phyloP scores from a whole-genome alignment of 2,113 vertebrate genomes.

The Cariama cristata region DNA sequence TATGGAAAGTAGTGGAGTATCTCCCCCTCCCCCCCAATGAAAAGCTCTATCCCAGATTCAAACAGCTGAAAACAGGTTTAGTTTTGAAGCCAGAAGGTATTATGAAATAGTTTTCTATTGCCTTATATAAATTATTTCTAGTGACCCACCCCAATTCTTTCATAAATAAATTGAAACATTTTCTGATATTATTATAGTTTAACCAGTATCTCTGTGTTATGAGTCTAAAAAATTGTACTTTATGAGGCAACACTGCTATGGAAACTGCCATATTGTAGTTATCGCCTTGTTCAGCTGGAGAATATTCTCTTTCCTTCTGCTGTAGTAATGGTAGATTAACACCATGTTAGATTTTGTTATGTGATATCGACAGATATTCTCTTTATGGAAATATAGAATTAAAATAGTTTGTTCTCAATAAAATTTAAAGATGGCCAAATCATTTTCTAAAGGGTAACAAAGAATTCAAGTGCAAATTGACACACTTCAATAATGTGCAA shows the following conservation, averaged over 20 bases:
- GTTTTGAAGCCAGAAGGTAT: background rate
- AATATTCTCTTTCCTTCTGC: background rate
- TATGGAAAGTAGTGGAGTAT: background rate
- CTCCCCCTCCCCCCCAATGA: background rate
- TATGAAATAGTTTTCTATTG: background rate
- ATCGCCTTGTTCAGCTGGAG: background rate
- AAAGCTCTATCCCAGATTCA: background rate
- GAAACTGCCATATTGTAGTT: background rate
- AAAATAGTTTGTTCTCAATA: background rate
- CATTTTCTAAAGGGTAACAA: background rate
- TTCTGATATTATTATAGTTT: background rate
- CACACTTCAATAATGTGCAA: background rate
- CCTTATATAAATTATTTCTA: background rate
- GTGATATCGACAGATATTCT: background rate
- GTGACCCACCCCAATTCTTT: background rate
- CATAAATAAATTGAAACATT: background rate
- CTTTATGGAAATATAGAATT: background rate
- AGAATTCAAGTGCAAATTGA: background rate
- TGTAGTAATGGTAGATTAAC: background rate
- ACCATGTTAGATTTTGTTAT: accelerated
- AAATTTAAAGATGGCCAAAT: background rate
- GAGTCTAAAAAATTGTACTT: background rate
- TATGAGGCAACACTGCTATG: background rate
- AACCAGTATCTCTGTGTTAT: background rate
- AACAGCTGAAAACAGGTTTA: background rate